Conservation (phyloP, 1,140 invertebrate genomes). For the Frieseomelitta varia region DNA sequence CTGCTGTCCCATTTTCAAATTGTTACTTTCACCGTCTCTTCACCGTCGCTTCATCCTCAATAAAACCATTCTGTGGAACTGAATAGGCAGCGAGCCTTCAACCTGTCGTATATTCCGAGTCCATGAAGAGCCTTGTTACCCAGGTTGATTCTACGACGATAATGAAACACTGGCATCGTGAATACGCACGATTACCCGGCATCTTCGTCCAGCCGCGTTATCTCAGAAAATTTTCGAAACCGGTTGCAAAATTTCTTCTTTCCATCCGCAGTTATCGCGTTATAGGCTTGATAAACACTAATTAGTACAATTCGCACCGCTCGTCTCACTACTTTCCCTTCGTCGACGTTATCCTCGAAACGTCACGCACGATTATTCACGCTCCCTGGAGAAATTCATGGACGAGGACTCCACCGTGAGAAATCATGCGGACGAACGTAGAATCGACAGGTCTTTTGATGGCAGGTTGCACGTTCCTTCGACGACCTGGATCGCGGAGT, state of each 20-base stretch:
- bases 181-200: not conserved
- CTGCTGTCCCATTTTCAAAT: constrained; percentile 73
- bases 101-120: constrained; percentile 13
- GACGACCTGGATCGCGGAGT: constrained; percentile 19
- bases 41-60: constrained; percentile 6
- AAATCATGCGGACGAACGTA: not conserved
- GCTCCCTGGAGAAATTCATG: not conserved
- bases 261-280: too few relatives aligned
- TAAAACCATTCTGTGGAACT: constrained; percentile 1
- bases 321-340: not conserved
- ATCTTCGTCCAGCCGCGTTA: not conserved
- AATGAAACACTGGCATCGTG: not conserved
- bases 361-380: not conserved
- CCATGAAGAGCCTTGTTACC: constrained; percentile 9
- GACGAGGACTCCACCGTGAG: not conserved
- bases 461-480: not conserved
- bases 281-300: not conserved
- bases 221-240: not conserved
- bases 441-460: constrained; percentile 1
- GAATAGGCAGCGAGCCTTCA: constrained; percentile 25
- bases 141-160: not conserved
- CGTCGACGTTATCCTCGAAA: too few relatives aligned
- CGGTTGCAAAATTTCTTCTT: not conserved
- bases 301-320: not conserved
- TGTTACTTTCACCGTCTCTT: constrained; percentile 29